Conservation (phyloP, 2,113 vertebrate species). For the Python bivittatus region DNA sequence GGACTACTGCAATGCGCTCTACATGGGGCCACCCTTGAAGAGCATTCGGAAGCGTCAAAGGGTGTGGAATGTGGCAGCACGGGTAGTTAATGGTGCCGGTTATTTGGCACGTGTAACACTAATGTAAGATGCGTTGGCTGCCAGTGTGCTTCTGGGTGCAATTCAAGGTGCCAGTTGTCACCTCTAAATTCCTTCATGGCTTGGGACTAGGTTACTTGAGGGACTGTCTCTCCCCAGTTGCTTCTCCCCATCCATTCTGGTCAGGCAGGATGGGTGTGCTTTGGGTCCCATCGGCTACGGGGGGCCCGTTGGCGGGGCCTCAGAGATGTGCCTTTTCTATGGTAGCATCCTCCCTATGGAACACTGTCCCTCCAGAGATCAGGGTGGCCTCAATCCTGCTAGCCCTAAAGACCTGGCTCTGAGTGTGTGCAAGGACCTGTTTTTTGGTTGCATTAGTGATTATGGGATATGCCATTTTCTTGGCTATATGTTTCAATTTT, state of each 20-base stretch:
- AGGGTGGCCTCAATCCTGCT: no score
- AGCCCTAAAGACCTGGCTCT: no score
- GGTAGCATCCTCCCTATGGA: neutral
- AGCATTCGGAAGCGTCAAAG: neutral
- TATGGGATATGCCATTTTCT: no score
- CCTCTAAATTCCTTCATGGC: neutral
- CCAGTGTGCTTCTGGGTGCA: neutral
- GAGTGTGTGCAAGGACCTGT: no score
- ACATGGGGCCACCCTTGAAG: neutral
- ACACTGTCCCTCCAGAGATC: no score
- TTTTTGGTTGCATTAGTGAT: no score
- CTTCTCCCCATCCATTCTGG: neutral
- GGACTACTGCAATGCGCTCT: neutral
- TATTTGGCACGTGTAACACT: neutral
- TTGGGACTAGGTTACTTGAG: neutral
- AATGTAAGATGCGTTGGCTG: no score
- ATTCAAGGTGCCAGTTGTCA: neutral
- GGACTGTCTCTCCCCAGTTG: neutral
- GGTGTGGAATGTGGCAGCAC: neutral
- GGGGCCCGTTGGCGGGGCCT: neutral
- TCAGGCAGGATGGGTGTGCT: neutral
- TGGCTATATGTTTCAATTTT: neutral
- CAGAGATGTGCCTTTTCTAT: neutral
- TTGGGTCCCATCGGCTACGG: neutral
- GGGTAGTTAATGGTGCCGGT: neutral